Evolutionary conservation across 2,113 vertebrate genomes (phyloP).

Genomic region (Melanotaenia duboulayi): DNA sequence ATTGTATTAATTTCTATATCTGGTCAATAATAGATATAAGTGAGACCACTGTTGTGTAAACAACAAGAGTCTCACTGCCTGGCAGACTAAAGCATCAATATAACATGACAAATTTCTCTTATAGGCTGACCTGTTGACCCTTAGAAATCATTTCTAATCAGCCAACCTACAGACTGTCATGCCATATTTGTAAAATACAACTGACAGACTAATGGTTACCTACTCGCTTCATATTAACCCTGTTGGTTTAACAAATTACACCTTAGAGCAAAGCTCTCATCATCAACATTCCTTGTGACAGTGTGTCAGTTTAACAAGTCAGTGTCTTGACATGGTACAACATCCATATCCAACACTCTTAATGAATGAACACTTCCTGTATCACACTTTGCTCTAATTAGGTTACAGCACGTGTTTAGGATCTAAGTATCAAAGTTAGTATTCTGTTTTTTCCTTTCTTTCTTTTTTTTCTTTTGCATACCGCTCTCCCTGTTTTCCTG

Average conservation of each 20-base stretch:
- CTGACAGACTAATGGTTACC: conserved; percentile 41
- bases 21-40: background rate
- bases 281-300: conserved; percentile 58
- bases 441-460: conserved; percentile 4
- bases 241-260: conserved; percentile 46
- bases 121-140: conserved; percentile 11
- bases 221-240: conserved; percentile 51
- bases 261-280: conserved; percentile 51
- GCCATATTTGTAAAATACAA: conserved; percentile 32
- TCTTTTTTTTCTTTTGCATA: background rate
- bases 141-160: conserved; percentile 22
- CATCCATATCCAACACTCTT: conserved; percentile 30
- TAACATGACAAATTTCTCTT: conserved; percentile 2
- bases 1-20: too few species aligned
- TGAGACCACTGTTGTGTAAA: background rate
- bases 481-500: background rate
- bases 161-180: conserved; percentile 10
- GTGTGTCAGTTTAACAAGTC: conserved; percentile 59
- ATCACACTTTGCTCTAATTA: conserved; percentile 32
- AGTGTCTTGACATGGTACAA: conserved; percentile 49
- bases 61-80: too few species aligned
- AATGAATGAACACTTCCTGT: conserved; percentile 44
- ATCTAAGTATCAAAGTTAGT: background rate
- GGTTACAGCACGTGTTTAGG: conserved; percentile 1
- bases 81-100: background rate